A percentile compares a stretch with the other conserved stretches of the same genome.
Evolutionary conservation across 2,888 invertebrate genomes (phyloP).

Genomic region (Acronicta alni): DNA sequence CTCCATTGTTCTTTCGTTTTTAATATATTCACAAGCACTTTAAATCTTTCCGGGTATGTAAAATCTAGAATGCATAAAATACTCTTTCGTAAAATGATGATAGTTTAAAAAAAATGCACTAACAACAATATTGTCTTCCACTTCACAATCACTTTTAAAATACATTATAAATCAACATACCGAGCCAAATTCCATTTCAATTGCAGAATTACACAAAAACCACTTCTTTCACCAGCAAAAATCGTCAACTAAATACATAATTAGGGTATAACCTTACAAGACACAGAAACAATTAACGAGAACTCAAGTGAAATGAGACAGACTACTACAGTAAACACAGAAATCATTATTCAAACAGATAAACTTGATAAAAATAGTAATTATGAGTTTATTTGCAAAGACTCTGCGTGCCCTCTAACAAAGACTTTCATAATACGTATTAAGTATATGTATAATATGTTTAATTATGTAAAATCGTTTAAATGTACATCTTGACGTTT

Average conservation of each 20-base stretch:
- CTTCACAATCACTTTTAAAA: slow-evolving; percentile 2
- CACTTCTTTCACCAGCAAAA: slow-evolving; percentile 6
- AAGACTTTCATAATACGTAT: slow-evolving; percentile 18
- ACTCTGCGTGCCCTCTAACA: slow-evolving; percentile 24
- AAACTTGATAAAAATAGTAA: slow-evolving; percentile 41
- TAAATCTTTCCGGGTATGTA: too few relatives aligned
- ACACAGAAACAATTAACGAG: slow-evolving; percentile 19
- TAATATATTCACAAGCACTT: too few relatives aligned
- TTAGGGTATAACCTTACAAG: slow-evolving; percentile 29
- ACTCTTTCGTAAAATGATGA: too few relatives aligned
- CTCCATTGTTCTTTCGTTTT: too few relatives aligned
- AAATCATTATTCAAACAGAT: slow-evolving; percentile 58
- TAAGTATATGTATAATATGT: neutral
- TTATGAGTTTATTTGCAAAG: slow-evolving; percentile 27
- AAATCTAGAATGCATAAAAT: too few relatives aligned
- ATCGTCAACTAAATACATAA: slow-evolving; percentile 23
- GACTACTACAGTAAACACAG: slow-evolving; percentile 30
- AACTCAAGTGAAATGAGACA: slow-evolving; percentile 9
- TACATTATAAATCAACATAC: slow-evolving; percentile 31
- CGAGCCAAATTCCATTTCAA: slow-evolving; percentile 51
- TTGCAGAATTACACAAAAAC: slow-evolving; percentile 2
- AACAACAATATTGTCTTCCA: neutral
- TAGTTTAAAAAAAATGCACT: neutral
- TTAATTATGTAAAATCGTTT: neutral
- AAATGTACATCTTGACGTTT: slow-evolving; percentile 5